A percentile compares a stretch with the other conserved stretches of the same genome.
Conservation (phyloP, 2,888 invertebrate species). For the Ditula angustiorana region DNA sequence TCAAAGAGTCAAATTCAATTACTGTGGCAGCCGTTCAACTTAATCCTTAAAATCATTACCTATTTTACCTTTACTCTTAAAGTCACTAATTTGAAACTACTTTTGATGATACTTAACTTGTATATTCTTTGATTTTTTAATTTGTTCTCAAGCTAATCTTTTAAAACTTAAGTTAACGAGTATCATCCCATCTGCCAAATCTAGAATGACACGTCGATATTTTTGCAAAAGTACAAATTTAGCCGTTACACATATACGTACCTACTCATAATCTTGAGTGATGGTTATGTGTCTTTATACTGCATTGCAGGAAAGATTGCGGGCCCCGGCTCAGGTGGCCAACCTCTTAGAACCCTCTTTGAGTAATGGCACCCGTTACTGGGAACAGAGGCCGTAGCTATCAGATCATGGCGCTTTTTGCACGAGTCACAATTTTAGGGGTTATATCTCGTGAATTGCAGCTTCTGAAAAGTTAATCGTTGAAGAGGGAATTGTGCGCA, state of each 20-base stretch:
- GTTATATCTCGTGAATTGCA: neutral
- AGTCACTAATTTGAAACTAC: no score
- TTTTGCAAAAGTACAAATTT: neutral
- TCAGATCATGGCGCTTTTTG: constrained; percentile 11
- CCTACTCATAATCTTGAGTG: constrained; percentile 30
- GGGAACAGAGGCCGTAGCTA: constrained; percentile 9
- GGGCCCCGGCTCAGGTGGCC: constrained; percentile 36
- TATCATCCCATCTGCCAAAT: no score
- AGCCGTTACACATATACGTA: neutral
- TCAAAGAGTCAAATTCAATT: no score
- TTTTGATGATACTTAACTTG: no score
- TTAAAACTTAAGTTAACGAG: no score
- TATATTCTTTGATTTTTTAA: no score
- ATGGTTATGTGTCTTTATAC: constrained; percentile 37
- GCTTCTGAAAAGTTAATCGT: neutral
- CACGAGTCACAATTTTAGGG: neutral
- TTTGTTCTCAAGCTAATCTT: no score
- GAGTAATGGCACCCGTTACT: constrained; percentile 32
- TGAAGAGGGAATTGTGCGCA: no score
- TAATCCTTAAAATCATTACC: no score
- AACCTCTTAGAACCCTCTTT: constrained; percentile 33
- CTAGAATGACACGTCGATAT: neutral
- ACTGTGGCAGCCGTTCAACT: no score
- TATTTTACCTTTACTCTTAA: no score
- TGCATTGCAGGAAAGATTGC: constrained; percentile 39